phyloP scores from a whole-genome alignment of 2,113 vertebrate species.

The Oncorhynchus masou region DNA sequence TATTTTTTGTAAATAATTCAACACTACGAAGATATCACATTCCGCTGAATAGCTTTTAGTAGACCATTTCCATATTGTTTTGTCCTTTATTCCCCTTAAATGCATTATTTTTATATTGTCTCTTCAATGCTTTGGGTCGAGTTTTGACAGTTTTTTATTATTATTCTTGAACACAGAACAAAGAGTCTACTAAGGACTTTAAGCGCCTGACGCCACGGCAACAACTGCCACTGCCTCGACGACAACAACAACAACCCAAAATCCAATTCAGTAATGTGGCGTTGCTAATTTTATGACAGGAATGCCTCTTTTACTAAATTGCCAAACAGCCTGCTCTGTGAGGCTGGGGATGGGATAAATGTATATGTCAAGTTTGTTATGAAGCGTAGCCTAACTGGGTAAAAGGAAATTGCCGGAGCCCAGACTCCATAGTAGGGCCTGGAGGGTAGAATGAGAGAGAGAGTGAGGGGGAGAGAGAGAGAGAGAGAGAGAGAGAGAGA shows the following conservation, averaged over 20 bases:
- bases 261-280: neutral
- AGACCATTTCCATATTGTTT: too few relatives aligned
- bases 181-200: too few relatives aligned
- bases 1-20: too few relatives aligned
- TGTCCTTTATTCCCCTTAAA: too few relatives aligned
- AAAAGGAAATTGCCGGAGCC: neutral
- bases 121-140: too few relatives aligned
- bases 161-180: too few relatives aligned
- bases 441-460: neutral
- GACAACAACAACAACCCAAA: neutral
- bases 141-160: too few relatives aligned
- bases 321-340: neutral
- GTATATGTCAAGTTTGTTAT: neutral
- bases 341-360: neutral
- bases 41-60: too few relatives aligned
- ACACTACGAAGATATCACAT: too few relatives aligned
- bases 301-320: neutral
- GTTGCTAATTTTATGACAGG: neutral
- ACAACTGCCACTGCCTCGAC: neutral
- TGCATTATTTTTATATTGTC: too few relatives aligned
- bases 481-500: neutral
- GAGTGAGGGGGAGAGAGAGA: too few relatives aligned
- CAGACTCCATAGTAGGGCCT: neutral
- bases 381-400: neutral
- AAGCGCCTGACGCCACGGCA: too few relatives aligned